Conservation (phyloP, 2,113 vertebrate genomes). For the Lasiurus cinereus region DNA sequence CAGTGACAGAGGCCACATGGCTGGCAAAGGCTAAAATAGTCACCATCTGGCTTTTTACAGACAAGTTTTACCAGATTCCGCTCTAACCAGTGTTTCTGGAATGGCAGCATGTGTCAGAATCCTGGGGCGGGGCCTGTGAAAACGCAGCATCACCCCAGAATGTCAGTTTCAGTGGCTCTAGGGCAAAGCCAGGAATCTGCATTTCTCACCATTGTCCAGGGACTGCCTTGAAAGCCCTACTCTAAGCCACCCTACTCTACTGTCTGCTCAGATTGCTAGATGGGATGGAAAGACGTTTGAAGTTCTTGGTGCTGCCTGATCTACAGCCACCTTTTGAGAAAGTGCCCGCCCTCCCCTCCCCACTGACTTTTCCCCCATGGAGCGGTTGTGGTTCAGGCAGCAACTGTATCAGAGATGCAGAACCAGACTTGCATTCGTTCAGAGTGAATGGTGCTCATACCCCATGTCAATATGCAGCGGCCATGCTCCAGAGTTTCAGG, state of each 20-base stretch:
- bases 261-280: not conserved
- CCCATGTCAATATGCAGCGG: rapidly evolving
- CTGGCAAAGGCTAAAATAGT: not conserved
- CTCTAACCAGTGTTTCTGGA: not conserved
- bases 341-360: not conserved
- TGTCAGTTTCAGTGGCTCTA: not conserved
- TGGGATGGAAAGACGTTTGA: not conserved
- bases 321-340: not conserved
- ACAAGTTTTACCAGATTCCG: not conserved
- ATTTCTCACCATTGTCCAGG: not conserved
- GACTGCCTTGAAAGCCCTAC: not conserved
- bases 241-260: too few relatives aligned
- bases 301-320: not conserved
- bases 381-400: not conserved
- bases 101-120: not conserved
- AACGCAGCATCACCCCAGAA: rapidly evolving
- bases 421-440: not conserved
- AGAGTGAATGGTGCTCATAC: not conserved
- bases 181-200: not conserved
- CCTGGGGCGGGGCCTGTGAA: not conserved
- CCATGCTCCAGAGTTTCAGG: rapidly evolving
- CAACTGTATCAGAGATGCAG: not conserved
- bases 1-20: not conserved
- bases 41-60: not conserved
- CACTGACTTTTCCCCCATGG: not conserved